phyloP scores from a whole-genome alignment of 2,113 vertebrate genomes.

The Hystrix brachyura region DNA sequence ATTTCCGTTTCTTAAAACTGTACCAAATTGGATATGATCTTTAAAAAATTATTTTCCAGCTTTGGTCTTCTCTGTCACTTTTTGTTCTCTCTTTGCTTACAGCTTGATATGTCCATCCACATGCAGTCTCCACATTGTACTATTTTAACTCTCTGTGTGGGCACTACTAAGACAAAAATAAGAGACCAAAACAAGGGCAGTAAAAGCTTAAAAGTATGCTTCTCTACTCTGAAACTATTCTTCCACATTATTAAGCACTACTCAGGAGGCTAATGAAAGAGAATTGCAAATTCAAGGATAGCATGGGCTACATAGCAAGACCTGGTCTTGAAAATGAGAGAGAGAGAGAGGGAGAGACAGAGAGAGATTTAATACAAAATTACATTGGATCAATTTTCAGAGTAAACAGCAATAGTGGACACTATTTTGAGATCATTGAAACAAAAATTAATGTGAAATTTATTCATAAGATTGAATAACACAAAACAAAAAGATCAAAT shows the following conservation, averaged over 20 bases:
- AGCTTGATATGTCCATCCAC: background rate
- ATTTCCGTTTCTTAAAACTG: background rate
- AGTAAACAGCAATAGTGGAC: background rate
- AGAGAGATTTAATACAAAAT: background rate
- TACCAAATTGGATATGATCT: background rate
- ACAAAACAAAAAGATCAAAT: background rate
- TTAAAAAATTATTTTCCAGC: background rate
- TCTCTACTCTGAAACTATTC: background rate
- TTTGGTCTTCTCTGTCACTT: background rate
- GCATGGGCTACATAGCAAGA: too few species aligned
- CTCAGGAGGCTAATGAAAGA: background rate
- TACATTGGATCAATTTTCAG: background rate
- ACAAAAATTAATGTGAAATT: constrained; percentile 6
- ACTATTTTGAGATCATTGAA: background rate
- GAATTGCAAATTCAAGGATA: background rate
- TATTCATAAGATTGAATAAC: background rate
- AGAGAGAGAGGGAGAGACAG: too few species aligned
- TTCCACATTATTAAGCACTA: background rate
- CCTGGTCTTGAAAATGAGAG: too few species aligned
- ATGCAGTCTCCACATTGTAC: background rate
- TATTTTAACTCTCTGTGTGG: background rate
- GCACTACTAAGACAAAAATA: background rate
- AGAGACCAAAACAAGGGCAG: too few species aligned
- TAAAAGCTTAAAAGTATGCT: background rate
- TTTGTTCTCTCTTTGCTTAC: background rate